Conservation (phyloP, 1,140 invertebrate species). For the Drosophila repletoides region DNA sequence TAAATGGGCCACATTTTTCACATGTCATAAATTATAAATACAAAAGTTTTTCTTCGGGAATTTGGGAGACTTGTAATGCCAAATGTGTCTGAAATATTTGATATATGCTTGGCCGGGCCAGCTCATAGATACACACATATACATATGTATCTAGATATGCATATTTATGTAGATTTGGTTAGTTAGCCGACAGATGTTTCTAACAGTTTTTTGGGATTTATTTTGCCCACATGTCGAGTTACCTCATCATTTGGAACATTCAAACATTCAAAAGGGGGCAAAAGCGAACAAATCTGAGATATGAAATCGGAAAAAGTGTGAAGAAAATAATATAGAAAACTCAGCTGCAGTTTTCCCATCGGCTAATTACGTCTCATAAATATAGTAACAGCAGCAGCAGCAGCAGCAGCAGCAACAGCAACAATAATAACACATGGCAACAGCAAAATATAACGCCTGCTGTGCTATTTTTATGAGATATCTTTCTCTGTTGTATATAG, state of each 20-base stretch:
- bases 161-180: conserved; percentile 2
- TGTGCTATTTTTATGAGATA: conserved; percentile 39
- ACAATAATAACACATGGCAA: conserved; percentile 15
- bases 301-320: not conserved
- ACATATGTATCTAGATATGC: not conserved
- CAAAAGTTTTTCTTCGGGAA: no score
- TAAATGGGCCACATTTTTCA: not conserved
- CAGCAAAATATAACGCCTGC: conserved; percentile 19
- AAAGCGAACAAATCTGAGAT: not conserved
- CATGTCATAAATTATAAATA: not conserved
- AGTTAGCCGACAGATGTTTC: conserved; percentile 15
- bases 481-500: not conserved
- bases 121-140: not conserved
- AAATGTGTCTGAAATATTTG: not conserved
- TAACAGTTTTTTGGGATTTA: conserved; percentile 6
- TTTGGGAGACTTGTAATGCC: no score
- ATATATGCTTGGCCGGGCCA: not conserved
- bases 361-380: conserved; percentile 53
- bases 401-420: conserved; percentile 5
- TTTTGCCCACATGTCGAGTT: conserved; percentile 24
- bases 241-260: conserved; percentile 38
- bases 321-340: conserved; percentile 4
- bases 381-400: conserved; percentile 24
- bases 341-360: conserved; percentile 35
- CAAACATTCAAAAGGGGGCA: conserved; percentile 22